Evolutionary conservation across 2,888 invertebrate species (phyloP), one percentile per base, ranked within the genome.

Genomic region (Hirtodrosophila trivittata): DNA sequence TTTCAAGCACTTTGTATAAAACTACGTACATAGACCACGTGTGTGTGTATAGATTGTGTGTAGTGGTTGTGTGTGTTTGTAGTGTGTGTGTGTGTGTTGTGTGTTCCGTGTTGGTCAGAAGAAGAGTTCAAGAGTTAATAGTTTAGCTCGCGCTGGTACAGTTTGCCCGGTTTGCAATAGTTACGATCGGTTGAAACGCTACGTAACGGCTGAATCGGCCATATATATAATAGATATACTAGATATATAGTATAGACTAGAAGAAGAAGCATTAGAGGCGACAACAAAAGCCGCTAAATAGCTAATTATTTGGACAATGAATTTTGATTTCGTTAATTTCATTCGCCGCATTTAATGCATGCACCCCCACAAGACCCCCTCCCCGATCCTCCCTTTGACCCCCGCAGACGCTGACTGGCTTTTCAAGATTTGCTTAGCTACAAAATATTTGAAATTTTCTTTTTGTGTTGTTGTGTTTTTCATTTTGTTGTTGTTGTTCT

Each of bases 281-380:
- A 77, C 58, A 77, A 81, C 49, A 81, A 75, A 41, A 70, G 59
- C 63, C 52, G 75, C 66, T 77, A 78, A 84, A 84, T 58, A 59
- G 85, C 78, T 80, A 84, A 80, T 80, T 78, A 73, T 75, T 77
- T 67, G 78, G 69, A 75, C 84, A 80, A 80, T 80, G 75, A 73
- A 75, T 73, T 70, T 66, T 68, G 71, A 83, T 76, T 72, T 75
- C 56, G 56, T 60, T 75, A 57, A 82, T 75, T 75, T 81, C 49
- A 66, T 60, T 63, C 66, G 69, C 59, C 64, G 45, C 69, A 65
- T 58, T 70, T 46, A 45, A 66, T 66, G 66, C 42, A 16, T 35
- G 14, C 28, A 18, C 5, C 25, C 46, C 25, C 1, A 6, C 21
- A 26, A 7, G 7, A 1, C 4, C 6, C n/a, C n/a, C 3, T 7